Evolutionary conservation across 2,888 invertebrate genomes (phyloP).

Genomic region (Phasia obesa): DNA sequence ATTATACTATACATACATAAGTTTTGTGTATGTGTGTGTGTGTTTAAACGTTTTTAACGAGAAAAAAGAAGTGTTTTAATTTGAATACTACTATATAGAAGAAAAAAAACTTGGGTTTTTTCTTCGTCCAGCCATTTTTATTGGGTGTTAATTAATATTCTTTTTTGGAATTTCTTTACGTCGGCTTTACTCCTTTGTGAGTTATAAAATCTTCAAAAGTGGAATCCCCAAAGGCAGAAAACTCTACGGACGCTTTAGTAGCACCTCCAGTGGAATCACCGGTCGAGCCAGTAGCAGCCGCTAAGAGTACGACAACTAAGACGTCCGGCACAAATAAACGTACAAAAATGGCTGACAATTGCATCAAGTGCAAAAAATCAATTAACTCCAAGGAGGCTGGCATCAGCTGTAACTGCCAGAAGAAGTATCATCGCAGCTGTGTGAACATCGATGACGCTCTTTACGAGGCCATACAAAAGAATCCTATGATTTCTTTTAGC

Average conservation of each 20-base stretch:
- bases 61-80: constrained; percentile 61
- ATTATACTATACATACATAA: constrained; percentile 56
- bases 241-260: constrained; percentile 67
- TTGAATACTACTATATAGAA: constrained; percentile 50
- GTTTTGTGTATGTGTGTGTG: constrained; percentile 28
- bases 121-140: constrained; percentile 54
- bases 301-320: constrained; percentile 46
- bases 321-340: constrained; percentile 64
- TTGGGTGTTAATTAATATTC: constrained; percentile 69
- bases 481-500: constrained; percentile 79
- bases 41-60: constrained; percentile 52
- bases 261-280: constrained; percentile 73
- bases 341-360: constrained; percentile 79
- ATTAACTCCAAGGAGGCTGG: constrained; percentile 78
- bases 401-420: constrained; percentile 78
- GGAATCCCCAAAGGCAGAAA: constrained; percentile 71
- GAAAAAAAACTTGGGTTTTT: constrained; percentile 53
- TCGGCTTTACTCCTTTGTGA: constrained; percentile 67
- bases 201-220: constrained; percentile 67
- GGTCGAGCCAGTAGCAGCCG: constrained; percentile 47
- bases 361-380: constrained; percentile 79
- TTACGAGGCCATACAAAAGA: constrained; percentile 79
- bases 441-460: constrained; percentile 79
- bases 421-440: constrained; percentile 79
- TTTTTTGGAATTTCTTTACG: constrained; percentile 68